Evolutionary conservation across 1,140 invertebrate species (phyloP).

Genomic region (Anadara kagoshimensis): DNA sequence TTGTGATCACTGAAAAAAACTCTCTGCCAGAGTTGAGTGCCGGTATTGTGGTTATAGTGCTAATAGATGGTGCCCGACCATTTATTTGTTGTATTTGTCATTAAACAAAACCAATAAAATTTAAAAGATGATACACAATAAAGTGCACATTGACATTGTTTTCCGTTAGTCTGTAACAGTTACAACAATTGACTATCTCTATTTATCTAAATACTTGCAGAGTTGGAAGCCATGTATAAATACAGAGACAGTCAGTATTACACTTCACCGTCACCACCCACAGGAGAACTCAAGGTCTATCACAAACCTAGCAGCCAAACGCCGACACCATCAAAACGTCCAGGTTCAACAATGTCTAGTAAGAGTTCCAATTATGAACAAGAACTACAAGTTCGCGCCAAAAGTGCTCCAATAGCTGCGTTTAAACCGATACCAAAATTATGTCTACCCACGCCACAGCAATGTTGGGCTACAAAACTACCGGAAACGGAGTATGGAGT

Average conservation of each 20-base stretch:
- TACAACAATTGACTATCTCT: background rate
- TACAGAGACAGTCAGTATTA: constrained; percentile 50
- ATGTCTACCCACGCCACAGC: constrained; percentile 50
- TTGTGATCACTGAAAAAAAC: no score
- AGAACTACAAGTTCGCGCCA: constrained; percentile 33
- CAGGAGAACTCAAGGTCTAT: constrained; percentile 20
- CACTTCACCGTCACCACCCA: constrained; percentile 33
- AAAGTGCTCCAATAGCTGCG: constrained; percentile 47
- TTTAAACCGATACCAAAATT: constrained; percentile 48
- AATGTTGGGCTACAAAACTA: constrained; percentile 47
- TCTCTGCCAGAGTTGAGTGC: no score
- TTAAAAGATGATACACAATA: background rate
- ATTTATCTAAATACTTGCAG: constrained; percentile 18
- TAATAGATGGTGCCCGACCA: no score
- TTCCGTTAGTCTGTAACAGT: background rate
- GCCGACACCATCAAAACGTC: constrained; percentile 29
- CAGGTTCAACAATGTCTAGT: constrained; percentile 12
- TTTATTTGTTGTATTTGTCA: background rate
- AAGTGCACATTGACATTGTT: background rate
- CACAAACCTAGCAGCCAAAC: constrained; percentile 27
- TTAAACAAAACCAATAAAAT: no score
- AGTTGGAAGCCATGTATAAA: constrained; percentile 51
- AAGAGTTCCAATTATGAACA: constrained; percentile 12
- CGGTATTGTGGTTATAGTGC: no score
- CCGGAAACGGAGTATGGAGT: constrained; percentile 47